Percentiles rank a stretch among this genome's conserved stretches.
These are phyloP conservation scores for Rhea americana DNA, from an alignment of 2,113 vertebrate genomes.

Conservation along the genomic window DNA sequence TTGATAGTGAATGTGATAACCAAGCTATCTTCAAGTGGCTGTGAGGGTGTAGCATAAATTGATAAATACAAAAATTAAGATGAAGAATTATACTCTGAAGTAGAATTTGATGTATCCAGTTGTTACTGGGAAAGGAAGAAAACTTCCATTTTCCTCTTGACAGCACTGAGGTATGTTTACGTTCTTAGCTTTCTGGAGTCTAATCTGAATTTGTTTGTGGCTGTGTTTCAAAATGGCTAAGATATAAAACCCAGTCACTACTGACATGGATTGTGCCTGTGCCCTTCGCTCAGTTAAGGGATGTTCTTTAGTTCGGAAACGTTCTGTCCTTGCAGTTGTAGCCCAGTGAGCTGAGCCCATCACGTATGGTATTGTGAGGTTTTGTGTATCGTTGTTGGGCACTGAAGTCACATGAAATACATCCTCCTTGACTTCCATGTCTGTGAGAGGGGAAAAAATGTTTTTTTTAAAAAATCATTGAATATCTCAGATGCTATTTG, in stretches of 20 bases:
- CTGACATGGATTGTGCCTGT: fast-evolving
- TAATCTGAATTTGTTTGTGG: neutral
- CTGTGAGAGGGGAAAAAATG: too few relatives aligned
- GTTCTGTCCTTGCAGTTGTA: neutral
- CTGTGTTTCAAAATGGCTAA: neutral
- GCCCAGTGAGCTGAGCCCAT: neutral
- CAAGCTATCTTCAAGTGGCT: neutral
- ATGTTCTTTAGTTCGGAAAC: neutral
- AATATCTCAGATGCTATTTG: neutral
- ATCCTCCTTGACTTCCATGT: neutral
- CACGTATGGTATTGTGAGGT: fast-evolving
- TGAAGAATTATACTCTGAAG: neutral
- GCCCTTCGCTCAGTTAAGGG: neutral
- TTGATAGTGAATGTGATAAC: neutral
- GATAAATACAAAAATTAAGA: neutral
- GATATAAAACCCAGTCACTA: neutral
- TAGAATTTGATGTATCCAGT: neutral
- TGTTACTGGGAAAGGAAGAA: neutral
- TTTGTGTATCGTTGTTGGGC: neutral
- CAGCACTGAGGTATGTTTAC: fast-evolving
- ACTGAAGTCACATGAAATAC: fast-evolving
- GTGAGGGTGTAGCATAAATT: fast-evolving
- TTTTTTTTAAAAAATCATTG: neutral
- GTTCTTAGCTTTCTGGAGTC: neutral
- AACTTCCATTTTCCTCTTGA: neutral